Evolutionary conservation across 2,113 vertebrate genomes (phyloP), one percentile per base, ranked within the genome.

Genomic region (Sterna hirundo): DNA sequence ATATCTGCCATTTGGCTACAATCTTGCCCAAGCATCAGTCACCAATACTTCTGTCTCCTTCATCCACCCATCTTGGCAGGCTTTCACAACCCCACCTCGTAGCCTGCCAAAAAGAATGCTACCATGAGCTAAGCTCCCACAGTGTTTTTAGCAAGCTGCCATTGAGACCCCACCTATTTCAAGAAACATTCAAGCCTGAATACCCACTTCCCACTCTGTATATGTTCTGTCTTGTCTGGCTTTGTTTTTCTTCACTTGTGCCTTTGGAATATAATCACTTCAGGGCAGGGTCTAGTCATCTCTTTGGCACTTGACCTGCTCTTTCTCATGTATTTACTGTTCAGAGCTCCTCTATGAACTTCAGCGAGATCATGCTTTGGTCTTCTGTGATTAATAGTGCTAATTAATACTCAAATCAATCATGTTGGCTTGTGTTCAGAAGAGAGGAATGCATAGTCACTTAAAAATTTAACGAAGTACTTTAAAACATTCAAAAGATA

Each of bases 171-270:
- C 94, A 94, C 95, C 93, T 96, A 87, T 85, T 89, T 93, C 94
- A 94, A 94, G 84, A 91, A 95, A 64, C 82, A 91, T 90, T 66
- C 82, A 74, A 90, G 87, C 84, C 97, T 92, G 62, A 95, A 88
- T 90, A 85, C 89, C 94, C 96, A 97, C 89, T 97, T 97, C 95
- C 95, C 91, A 95, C 93, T 95, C 82, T n/a, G 81, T 78, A 96
- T 97, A 38, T 94, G 95, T 94, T 91, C 78, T 77, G 91, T 95
- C 93, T 96, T 96, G 96, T 44, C 95, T 91, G 75, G n/a, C 20
- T 77, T 81, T 85, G 87, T 91, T 94, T 79, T 93, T 90, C 87
- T 94, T 93, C 72, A 90, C 88, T 74, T 93, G 90, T 81, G 85
- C 76, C 88, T 96, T 79, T 89, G 86, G 95, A 94, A 91, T 77